Conservation (phyloP, 2,113 vertebrate genomes). For the human region DNA sequence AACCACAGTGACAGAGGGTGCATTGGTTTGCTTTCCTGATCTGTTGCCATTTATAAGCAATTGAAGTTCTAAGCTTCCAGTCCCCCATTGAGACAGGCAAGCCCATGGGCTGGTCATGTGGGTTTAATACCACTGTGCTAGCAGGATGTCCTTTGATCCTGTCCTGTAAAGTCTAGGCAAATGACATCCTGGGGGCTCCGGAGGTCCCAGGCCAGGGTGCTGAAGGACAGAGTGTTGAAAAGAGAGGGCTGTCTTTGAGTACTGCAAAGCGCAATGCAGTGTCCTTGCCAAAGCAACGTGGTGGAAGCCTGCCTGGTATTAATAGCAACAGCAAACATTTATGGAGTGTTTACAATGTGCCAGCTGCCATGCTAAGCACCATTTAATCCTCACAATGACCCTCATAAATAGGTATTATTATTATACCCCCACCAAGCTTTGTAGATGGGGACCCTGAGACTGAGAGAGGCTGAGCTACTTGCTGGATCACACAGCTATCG, state of each 20-base stretch:
- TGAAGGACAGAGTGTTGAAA: conserved; percentile 53
- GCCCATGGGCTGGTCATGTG: not conserved
- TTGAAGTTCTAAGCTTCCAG: conserved; percentile 54
- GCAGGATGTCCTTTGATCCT: conserved; percentile 44
- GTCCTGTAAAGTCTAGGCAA: conserved; percentile 8
- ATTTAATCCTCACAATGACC: conserved; percentile 67
- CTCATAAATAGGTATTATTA: conserved; percentile 57
- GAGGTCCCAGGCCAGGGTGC: conserved; percentile 65
- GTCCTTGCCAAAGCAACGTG: conserved; percentile 21
- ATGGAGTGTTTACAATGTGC: conserved; percentile 49
- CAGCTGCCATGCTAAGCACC: conserved; percentile 67
- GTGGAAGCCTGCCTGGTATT: conserved; percentile 63
- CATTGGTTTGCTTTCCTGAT: conserved; percentile 58
- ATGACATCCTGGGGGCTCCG: not conserved
- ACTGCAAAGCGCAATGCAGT: not conserved
- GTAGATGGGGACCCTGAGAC: not conserved
- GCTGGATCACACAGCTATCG: not conserved
- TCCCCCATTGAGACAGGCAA: not conserved
- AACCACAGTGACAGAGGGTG: conserved; percentile 7
- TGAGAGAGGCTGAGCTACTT: not conserved
- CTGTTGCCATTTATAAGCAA: conserved; percentile 55
- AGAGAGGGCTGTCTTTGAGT: conserved; percentile 3
- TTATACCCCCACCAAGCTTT: not conserved
- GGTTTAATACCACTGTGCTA: not conserved
- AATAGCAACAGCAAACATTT: conserved; percentile 65